phyloP scores from a whole-genome alignment of 2,888 invertebrate species.

The Helleia helle region DNA sequence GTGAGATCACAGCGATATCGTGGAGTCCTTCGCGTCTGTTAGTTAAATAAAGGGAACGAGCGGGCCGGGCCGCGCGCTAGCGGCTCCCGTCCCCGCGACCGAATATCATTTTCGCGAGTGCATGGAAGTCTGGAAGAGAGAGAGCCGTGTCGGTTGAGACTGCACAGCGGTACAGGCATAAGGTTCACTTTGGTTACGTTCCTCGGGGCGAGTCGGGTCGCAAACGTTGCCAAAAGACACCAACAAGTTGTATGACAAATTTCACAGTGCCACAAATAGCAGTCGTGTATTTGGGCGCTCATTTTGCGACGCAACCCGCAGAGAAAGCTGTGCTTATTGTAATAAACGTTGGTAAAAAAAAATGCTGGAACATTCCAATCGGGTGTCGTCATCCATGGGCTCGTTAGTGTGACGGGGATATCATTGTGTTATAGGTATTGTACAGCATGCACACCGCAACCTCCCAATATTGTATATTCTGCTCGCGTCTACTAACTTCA shows the following conservation, averaged over 20 bases:
- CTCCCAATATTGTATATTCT: not conserved
- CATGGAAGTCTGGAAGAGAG: slow-evolving; percentile 84
- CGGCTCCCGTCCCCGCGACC: slow-evolving; percentile 73
- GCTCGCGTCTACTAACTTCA: not conserved
- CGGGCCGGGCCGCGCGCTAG: slow-evolving; percentile 56
- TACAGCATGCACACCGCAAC: not conserved
- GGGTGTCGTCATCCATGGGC: not conserved
- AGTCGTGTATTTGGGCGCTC: no score
- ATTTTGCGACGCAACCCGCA: slow-evolving; percentile 4
- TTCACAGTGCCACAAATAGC: no score
- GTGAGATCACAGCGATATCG: slow-evolving; percentile 61
- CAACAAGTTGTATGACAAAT: no score
- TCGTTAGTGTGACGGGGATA: not conserved
- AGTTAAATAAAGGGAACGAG: slow-evolving; percentile 45
- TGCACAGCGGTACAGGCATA: slow-evolving; percentile 12
- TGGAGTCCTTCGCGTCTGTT: slow-evolving; percentile 55
- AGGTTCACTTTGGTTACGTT: not conserved
- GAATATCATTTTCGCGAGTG: slow-evolving; percentile 83
- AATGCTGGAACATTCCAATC: not conserved
- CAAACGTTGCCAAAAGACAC: not conserved
- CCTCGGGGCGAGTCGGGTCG: not conserved
- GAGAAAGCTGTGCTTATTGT: not conserved
- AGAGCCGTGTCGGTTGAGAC: slow-evolving; percentile 43
- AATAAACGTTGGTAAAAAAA: not conserved
- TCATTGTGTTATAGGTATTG: not conserved